Conservation (phyloP, 2,888 invertebrate species). For the Habrosyne pyritoides region DNA sequence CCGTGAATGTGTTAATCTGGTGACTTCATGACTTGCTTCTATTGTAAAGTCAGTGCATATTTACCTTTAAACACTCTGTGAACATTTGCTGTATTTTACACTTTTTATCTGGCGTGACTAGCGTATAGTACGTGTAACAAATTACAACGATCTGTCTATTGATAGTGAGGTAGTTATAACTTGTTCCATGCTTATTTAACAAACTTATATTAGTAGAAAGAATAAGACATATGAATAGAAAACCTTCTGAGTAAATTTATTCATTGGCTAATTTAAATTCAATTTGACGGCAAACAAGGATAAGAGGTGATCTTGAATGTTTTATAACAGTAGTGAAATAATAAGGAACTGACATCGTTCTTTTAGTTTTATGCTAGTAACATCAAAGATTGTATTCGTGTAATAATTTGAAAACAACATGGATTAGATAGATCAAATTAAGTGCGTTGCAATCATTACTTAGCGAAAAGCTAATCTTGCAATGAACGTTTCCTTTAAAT, state of each 20-base stretch:
- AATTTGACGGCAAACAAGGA: not conserved
- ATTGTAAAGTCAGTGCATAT: not conserved
- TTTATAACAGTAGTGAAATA: not conserved
- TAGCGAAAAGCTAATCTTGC: too few species aligned
- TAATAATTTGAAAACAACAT: not conserved
- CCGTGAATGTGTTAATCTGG: not conserved
- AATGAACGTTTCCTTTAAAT: too few species aligned
- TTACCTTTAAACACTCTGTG: not conserved
- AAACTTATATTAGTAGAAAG: not conserved
- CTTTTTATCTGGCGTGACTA: not conserved
- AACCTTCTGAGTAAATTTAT: not conserved
- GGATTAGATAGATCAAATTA: not conserved
- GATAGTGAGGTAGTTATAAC: not conserved
- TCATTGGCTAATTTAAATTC: not conserved
- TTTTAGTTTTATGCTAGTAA: too few species aligned
- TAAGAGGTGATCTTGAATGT: not conserved
- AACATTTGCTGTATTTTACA: not conserved
- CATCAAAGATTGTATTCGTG: not conserved
- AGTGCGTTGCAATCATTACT: too few species aligned
- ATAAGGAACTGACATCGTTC: not conserved
- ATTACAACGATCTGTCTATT: not conserved
- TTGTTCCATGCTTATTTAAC: not conserved
- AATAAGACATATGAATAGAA: not conserved
- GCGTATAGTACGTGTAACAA: not conserved
- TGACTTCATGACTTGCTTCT: not conserved